These are phyloP conservation scores for Phortica okadai DNA, from an alignment of 2,888 invertebrate species.

Conservation along the genomic window DNA sequence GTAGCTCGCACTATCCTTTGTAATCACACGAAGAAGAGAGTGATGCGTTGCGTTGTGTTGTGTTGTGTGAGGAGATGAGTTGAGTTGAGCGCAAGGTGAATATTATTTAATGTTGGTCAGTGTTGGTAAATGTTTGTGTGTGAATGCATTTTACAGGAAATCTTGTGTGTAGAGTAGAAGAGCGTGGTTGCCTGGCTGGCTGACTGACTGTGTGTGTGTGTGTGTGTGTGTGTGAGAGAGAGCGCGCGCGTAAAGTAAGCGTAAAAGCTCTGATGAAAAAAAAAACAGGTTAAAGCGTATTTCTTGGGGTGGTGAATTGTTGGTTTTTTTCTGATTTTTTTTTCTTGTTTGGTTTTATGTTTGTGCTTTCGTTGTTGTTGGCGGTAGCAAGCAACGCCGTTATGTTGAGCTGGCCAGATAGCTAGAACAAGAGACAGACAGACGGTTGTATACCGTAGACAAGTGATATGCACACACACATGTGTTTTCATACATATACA, in stretches of 20 bases:
- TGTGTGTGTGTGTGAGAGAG: neutral
- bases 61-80: neutral
- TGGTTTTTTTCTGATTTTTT: slow-evolving; percentile 25
- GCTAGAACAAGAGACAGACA: neutral
- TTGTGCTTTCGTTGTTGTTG: slow-evolving; percentile 40
- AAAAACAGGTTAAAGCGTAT: slow-evolving; percentile 68
- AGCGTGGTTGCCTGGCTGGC: neutral
- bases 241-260: slow-evolving; percentile 48
- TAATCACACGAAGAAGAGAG: neutral
- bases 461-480: neutral
- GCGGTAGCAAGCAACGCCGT: slow-evolving; percentile 8
- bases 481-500: too few relatives aligned
- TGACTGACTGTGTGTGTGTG: neutral
- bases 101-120: slow-evolving; percentile 23
- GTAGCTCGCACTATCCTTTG: slow-evolving; percentile 1
- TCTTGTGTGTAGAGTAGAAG: neutral
- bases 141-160: slow-evolving; percentile 20
- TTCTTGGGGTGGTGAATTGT: slow-evolving; percentile 60
- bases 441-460: neutral
- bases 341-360: neutral
- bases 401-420: slow-evolving; percentile 10
- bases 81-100: slow-evolving; percentile 45
- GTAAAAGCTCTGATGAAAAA: slow-evolving; percentile 58
- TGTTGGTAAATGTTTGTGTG: slow-evolving; percentile 32
- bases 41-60: too few relatives aligned